Conservation (phyloP, 2,113 vertebrate species). For the Elephantulus edwardii region DNA sequence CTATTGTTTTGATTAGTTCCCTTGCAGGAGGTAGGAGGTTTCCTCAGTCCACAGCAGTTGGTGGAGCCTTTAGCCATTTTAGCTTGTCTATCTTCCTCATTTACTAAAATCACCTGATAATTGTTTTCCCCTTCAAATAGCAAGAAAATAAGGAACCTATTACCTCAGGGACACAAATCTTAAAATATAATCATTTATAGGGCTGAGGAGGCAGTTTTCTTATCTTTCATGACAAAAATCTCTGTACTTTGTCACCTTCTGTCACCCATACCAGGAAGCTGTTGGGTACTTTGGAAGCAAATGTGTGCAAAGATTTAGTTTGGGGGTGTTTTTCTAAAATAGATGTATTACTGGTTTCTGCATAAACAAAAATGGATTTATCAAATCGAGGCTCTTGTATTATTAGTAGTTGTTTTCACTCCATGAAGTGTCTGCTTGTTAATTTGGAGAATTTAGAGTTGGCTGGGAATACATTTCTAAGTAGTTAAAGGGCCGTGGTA, state of each 20-base stretch:
- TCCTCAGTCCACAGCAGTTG: neutral
- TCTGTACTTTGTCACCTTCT: neutral
- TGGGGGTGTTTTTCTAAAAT: neutral
- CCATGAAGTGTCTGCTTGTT: neutral
- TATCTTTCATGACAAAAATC: neutral
- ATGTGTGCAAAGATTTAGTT: neutral
- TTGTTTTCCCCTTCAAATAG: slow-evolving; percentile 7
- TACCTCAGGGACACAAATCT: slow-evolving; percentile 28
- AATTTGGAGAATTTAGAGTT: slow-evolving; percentile 30
- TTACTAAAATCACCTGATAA: slow-evolving; percentile 39
- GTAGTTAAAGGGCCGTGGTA: neutral
- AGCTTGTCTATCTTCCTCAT: slow-evolving; percentile 40
- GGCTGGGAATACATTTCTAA: neutral
- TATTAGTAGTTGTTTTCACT: neutral
- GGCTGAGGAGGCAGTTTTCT: neutral
- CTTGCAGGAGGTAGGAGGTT: slow-evolving; percentile 16
- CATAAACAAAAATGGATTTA: neutral
- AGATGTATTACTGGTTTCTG: neutral
- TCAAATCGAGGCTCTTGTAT: neutral
- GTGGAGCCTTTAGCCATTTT: too few species aligned
- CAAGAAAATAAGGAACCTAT: slow-evolving; percentile 19
- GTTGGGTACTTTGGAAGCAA: neutral
- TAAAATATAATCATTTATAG: neutral
- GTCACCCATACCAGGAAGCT: neutral
- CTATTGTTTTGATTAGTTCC: slow-evolving; percentile 65